Base-by-base conservation (phyloP, 2,888 invertebrate genomes). In the Drosophila falleni region DNA sequence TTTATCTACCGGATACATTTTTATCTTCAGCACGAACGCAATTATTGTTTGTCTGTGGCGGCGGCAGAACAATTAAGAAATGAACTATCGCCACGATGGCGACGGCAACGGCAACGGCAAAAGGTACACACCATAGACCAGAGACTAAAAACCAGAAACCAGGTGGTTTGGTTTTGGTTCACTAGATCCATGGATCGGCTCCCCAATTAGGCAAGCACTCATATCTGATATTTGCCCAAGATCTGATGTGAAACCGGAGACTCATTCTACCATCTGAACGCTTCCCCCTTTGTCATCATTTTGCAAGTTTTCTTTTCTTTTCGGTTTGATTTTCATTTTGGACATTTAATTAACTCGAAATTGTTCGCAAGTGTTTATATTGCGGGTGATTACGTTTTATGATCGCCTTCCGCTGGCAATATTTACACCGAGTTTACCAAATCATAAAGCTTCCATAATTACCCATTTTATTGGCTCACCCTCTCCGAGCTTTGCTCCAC, bases 1-100 rank as follows among this genome's bases (percentile, higher is more conserved):
- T 81, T 77, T 81, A 86, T 88, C 88, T 80, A 84, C 87, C 86
- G 88, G 86, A 86, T 86, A 88, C 86, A 81, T 88, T 86, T 85
- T 88, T 86, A 86, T 86, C 86, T 80, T 55, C 60, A 74, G 66
- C 79, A 80, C 74, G 74, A 80, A 80, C 74, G 71, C 80, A 80
- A 80, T 80, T 78, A 80, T 80, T 80, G 80, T 80, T 80, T 80
- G 80, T 80, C 71, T 78, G 78, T 63, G 66, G 64, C 72, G 75
- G 70, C 71, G 66, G 74, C 74, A 64, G 78, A 81, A 81, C 87
- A 84, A 84, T 84, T 84, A 84, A 87, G 85, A 80, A 87, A 87
- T 85, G 85, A 84, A 84, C 87, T 84, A 87, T 87, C 77, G 79
- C 72, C 56, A 73, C 70, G 67, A 73, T 70, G 64, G 41, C 58